Conservation (phyloP, 2,113 vertebrate species). For the Hippocampus comes region DNA sequence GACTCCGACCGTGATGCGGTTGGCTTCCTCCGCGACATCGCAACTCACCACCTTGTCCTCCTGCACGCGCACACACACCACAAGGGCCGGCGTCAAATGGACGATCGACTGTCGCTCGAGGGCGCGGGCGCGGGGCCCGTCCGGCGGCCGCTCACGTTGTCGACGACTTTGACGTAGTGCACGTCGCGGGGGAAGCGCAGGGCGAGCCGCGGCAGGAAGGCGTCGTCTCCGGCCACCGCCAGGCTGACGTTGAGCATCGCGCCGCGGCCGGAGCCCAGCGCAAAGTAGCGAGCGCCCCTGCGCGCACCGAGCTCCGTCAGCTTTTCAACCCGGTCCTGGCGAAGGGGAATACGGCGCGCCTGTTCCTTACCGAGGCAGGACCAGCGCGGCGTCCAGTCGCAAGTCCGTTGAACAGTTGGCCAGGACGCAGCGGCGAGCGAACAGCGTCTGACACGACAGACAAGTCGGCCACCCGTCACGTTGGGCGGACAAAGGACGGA, state of each 20-base stretch:
- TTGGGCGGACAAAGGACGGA: too few relatives aligned
- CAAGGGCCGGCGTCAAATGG: too few relatives aligned
- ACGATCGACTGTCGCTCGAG: neutral
- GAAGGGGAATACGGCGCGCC: neutral
- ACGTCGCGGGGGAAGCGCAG: slow-evolving; percentile 80
- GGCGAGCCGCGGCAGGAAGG: slow-evolving; percentile 80
- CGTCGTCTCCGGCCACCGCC: slow-evolving; percentile 85
- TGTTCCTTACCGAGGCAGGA: slow-evolving; percentile 81
- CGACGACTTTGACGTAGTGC: slow-evolving; percentile 84
- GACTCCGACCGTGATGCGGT: slow-evolving; percentile 68
- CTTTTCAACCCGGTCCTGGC: too few relatives aligned
- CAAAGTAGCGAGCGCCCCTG: slow-evolving; percentile 78
- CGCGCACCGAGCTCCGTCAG: neutral
- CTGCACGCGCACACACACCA: slow-evolving; percentile 58
- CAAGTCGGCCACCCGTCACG: too few relatives aligned
- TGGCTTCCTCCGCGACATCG: slow-evolving; percentile 73
- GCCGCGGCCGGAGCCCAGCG: slow-evolving; percentile 80
- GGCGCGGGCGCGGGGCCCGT: neutral
- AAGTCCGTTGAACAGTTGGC: slow-evolving; percentile 89
- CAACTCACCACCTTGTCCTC: slow-evolving; percentile 83
- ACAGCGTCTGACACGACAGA: slow-evolving; percentile 76
- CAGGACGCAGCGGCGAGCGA: slow-evolving; percentile 84
- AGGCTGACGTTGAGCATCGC: slow-evolving; percentile 79
- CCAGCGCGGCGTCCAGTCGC: slow-evolving; percentile 80
- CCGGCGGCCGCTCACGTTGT: slow-evolving; percentile 74